Evolutionary conservation across 2,113 vertebrate species (phyloP).

Genomic region (Antidorcas marsupialis): DNA sequence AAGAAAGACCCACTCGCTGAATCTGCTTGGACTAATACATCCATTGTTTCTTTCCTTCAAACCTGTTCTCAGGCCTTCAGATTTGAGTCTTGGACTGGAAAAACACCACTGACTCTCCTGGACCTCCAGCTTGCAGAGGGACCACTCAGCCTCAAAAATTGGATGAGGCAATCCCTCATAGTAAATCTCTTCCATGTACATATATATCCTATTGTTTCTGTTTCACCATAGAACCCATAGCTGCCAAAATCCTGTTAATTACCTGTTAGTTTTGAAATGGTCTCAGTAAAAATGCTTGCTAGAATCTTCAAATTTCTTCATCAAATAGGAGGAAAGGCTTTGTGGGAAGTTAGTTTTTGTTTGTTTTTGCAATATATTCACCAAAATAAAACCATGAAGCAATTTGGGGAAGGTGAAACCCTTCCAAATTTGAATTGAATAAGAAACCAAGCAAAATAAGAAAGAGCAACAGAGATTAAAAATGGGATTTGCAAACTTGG

Average conservation of each 20-base stretch:
- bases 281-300: neutral
- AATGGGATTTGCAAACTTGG: conserved; percentile 28
- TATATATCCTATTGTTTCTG: neutral
- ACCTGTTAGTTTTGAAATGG: neutral
- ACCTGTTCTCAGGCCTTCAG: neutral
- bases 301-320: neutral
- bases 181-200: neutral
- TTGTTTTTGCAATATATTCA: neutral
- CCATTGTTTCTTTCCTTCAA: neutral
- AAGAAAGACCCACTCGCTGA: neutral
- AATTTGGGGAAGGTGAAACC: neutral
- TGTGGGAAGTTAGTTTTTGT: neutral
- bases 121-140: neutral
- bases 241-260: neutral
- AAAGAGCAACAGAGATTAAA: conserved; percentile 34
- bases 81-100: neutral
- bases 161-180: neutral
- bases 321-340: neutral
- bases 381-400: neutral
- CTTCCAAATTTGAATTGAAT: neutral
- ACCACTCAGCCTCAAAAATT: neutral
- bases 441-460: neutral
- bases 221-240: neutral
- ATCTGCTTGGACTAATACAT: neutral
- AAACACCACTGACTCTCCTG: neutral